Conservation (phyloP, 2,113 vertebrate genomes). For the Globicephala melas region DNA sequence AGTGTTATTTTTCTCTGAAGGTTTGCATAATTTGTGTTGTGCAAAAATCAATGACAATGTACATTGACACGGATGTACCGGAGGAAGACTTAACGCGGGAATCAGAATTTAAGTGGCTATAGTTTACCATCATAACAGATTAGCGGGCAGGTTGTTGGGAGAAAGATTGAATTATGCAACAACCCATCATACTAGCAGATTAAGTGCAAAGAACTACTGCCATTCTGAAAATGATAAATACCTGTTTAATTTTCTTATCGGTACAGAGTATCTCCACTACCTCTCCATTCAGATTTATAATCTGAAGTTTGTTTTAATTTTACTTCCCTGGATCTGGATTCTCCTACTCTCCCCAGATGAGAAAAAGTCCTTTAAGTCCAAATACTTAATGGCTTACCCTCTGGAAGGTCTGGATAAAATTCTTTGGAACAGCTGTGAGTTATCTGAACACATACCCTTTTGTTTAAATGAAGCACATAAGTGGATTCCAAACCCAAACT, state of each 20-base stretch:
- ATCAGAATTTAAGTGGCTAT: neutral
- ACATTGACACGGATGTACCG: slow-evolving; percentile 31
- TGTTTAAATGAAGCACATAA: slow-evolving; percentile 11
- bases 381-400: neutral
- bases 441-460: neutral
- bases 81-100: neutral
- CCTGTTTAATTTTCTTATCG: neutral
- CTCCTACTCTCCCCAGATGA: neutral
- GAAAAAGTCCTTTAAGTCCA: neutral
- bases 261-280: neutral
- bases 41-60: slow-evolving; percentile 21
- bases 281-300: neutral
- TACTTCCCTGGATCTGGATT: neutral
- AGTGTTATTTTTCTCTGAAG: slow-evolving; percentile 29
- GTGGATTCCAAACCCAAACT: neutral
- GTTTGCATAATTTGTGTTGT: neutral
- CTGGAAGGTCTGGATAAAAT: neutral
- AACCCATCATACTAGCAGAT: neutral
- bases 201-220: neutral
- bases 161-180: neutral
- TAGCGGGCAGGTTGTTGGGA: neutral
- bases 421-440: neutral
- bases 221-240: neutral
- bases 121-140: slow-evolving; percentile 2
- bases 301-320: neutral